These are phyloP conservation scores for Amphipyra tragopoginis DNA, from an alignment of 2,888 invertebrate genomes.

Conservation along the genomic window DNA sequence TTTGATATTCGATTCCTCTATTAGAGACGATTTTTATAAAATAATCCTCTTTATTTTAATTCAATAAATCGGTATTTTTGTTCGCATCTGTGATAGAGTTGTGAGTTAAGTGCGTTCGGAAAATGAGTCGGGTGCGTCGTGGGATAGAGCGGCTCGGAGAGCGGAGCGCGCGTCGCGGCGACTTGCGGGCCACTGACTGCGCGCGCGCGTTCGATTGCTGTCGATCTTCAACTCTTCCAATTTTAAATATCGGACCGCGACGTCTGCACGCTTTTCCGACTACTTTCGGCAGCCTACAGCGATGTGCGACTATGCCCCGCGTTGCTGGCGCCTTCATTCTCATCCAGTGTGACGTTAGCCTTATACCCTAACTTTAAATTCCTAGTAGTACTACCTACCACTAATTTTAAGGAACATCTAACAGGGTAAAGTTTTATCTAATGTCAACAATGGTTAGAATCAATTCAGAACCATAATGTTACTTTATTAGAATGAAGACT, in stretches of 20 bases:
- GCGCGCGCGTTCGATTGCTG: slow-evolving; percentile 75
- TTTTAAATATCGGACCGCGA: slow-evolving; percentile 83
- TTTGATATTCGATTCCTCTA: slow-evolving; percentile 68
- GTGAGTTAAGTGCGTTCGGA: slow-evolving; percentile 73
- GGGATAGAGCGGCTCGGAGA: slow-evolving; percentile 73
- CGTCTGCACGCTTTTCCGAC: slow-evolving; percentile 77
- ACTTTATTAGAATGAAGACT: too few species aligned
- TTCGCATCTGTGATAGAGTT: slow-evolving; percentile 52
- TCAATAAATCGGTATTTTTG: slow-evolving; percentile 69
- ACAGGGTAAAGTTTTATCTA: background rate
- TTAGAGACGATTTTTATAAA: slow-evolving; percentile 56
- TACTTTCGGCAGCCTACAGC: slow-evolving; percentile 55
- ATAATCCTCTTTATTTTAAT: slow-evolving; percentile 67
- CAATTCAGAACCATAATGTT: background rate
- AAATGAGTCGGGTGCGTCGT: slow-evolving; percentile 72
- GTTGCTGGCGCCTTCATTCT: slow-evolving; percentile 23
- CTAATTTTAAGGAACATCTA: background rate
- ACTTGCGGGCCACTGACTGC: slow-evolving; percentile 85
- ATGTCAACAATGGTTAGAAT: background rate
- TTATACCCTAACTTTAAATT: slow-evolving; percentile 33
- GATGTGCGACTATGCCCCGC: slow-evolving; percentile 21
- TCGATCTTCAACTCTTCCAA: slow-evolving; percentile 79
- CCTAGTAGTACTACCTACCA: background rate
- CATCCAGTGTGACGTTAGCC: slow-evolving; percentile 43
- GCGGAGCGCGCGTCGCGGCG: slow-evolving; percentile 85